Evolutionary conservation across 2,113 vertebrate species (phyloP).

Genomic region (Rhinoptilus africanus): DNA sequence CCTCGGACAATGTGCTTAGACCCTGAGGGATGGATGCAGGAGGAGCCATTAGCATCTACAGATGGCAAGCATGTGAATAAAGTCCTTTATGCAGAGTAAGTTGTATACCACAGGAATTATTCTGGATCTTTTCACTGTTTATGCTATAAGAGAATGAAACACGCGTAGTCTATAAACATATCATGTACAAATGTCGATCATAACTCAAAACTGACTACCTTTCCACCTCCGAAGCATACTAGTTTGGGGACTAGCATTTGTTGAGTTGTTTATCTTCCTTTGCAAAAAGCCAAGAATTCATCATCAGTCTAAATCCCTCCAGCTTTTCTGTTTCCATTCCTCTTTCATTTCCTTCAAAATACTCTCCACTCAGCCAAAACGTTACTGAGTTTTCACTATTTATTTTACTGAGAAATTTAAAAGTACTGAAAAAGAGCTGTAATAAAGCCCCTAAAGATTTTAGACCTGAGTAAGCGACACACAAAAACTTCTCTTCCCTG

Average conservation of each 20-base stretch:
- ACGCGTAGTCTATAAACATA: background rate
- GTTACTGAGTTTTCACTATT: background rate
- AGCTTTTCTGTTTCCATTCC: conserved; percentile 3
- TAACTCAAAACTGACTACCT: background rate
- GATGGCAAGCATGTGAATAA: background rate
- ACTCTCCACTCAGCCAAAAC: background rate
- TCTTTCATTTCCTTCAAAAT: conserved; percentile 18
- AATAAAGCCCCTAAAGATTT: conserved; percentile 8
- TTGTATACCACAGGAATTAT: background rate
- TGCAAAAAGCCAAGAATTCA: background rate
- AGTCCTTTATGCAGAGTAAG: background rate
- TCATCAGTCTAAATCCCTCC: background rate
- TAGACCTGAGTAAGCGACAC: background rate
- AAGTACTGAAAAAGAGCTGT: background rate
- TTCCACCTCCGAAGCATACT: background rate
- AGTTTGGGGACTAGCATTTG: background rate
- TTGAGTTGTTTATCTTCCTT: background rate
- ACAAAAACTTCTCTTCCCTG: background rate
- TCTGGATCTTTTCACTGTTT: background rate
- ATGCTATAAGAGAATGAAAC: background rate
- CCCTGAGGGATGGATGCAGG: background rate
- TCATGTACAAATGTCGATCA: background rate
- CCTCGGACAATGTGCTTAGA: background rate
- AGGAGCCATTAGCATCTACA: background rate
- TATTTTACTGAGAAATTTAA: background rate